Percentiles rank a stretch among this genome's conserved stretches.
Conservation (phyloP, 2,888 invertebrate species). For the Nomada flava region DNA sequence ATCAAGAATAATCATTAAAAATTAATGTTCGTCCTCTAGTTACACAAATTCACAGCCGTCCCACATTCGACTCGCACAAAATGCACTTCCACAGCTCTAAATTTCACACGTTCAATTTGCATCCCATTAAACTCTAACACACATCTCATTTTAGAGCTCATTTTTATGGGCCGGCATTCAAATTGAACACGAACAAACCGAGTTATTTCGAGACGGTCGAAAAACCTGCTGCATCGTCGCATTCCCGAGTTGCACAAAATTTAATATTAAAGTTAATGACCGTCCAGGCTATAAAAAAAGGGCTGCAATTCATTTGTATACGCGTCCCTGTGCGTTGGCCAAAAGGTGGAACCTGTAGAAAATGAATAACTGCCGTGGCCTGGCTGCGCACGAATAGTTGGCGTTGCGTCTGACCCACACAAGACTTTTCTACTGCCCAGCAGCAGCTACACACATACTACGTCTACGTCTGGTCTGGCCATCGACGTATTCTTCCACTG, state of each 20-base stretch:
- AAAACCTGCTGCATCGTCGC: neutral
- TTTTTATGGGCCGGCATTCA: too few relatives aligned
- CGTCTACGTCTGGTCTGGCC: neutral
- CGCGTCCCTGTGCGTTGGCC: conserved; percentile 24
- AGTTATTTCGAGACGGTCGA: neutral
- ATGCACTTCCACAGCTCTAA: too few relatives aligned
- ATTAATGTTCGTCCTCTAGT: too few relatives aligned
- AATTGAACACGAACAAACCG: too few relatives aligned
- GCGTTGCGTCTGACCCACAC: conserved; percentile 14
- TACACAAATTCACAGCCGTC: too few relatives aligned
- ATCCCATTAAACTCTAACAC: too few relatives aligned
- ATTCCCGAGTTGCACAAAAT: neutral
- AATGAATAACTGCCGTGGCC: conserved; percentile 26
- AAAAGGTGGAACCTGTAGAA: conserved; percentile 26
- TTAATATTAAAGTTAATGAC: conserved; percentile 37
- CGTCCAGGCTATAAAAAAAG: conserved; percentile 16
- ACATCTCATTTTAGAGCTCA: too few relatives aligned
- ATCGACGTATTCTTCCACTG: conserved; percentile 18
- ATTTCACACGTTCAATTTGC: too few relatives aligned
- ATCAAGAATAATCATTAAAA: too few relatives aligned
- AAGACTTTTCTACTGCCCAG: conserved; percentile 41
- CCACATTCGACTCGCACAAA: too few relatives aligned
- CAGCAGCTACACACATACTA: neutral
- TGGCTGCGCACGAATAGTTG: neutral
- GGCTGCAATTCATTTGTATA: conserved; percentile 34